These are phyloP conservation scores for Pygoscelis antarcticus DNA, from an alignment of 2,113 vertebrate genomes.

Conservation along the genomic window DNA sequence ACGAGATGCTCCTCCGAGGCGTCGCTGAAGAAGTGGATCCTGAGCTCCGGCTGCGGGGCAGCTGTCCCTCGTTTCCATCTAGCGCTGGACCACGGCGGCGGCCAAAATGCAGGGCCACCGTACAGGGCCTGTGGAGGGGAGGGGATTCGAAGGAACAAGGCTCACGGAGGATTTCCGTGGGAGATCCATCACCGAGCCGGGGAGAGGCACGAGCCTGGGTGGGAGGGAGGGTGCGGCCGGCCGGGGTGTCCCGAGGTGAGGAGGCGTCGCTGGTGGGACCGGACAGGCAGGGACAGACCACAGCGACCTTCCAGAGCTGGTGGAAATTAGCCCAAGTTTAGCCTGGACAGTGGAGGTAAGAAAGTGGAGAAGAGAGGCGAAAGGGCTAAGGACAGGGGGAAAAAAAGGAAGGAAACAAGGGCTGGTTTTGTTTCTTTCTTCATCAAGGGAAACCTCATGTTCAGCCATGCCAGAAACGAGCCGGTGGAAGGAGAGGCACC, in stretches of 20 bases:
- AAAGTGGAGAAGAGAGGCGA: neutral
- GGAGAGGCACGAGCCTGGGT: fast-evolving
- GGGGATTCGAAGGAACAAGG: neutral
- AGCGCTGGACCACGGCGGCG: fast-evolving
- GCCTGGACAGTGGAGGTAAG: neutral
- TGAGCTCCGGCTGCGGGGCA: fast-evolving
- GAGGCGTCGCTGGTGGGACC: fast-evolving
- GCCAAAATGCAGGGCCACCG: fast-evolving
- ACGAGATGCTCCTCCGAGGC: neutral
- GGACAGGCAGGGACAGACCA: neutral
- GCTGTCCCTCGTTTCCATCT: neutral
- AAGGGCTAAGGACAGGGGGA: neutral
- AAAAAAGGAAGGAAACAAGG: neutral
- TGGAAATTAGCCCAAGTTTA: neutral
- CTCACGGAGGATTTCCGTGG: fast-evolving
- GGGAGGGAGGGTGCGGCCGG: too few species aligned
- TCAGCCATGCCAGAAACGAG: neutral
- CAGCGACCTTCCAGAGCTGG: too few species aligned
- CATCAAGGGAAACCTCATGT: neutral
- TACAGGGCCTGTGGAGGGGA: neutral
- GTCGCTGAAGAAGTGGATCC: neutral
- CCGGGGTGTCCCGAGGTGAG: fast-evolving
- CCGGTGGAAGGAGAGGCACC: neutral
- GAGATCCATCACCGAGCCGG: neutral
- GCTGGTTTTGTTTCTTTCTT: neutral